Conservation (phyloP, 2,797 vertebrate species). For the Ara ararauna region DNA sequence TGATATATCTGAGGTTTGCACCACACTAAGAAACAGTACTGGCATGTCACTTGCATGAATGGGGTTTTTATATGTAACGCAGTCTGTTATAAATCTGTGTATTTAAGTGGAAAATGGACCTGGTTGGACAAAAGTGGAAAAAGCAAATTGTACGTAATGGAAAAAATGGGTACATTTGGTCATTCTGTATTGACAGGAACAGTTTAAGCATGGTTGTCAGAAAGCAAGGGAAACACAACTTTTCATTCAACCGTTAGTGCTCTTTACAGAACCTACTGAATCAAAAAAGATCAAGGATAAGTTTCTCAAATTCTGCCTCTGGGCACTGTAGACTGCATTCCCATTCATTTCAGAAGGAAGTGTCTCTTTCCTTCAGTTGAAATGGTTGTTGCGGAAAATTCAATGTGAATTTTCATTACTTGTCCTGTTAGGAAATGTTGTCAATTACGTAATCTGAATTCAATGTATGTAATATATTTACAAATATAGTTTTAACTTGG, state of each 20-base stretch:
- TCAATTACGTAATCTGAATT: background rate
- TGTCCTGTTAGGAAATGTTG: background rate
- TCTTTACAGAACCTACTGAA: background rate
- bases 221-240: background rate
- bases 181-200: background rate
- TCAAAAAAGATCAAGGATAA: conserved; percentile 30
- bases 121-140: background rate
- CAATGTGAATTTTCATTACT: background rate
- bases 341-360: background rate
- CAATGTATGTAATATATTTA: background rate
- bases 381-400: background rate
- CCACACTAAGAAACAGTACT: background rate
- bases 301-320: conserved; percentile 1
- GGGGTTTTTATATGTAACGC: background rate
- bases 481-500: background rate
- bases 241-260: background rate
- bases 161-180: background rate
- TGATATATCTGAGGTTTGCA: background rate
- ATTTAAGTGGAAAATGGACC: conserved; percentile 28
- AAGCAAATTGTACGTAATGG: background rate
- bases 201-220: background rate
- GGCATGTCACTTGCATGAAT: background rate
- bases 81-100: background rate
- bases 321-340: background rate
- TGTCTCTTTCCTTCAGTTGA: background rate